phyloP scores from a whole-genome alignment of 2,888 invertebrate genomes.

The Amphimallon solstitiale region DNA sequence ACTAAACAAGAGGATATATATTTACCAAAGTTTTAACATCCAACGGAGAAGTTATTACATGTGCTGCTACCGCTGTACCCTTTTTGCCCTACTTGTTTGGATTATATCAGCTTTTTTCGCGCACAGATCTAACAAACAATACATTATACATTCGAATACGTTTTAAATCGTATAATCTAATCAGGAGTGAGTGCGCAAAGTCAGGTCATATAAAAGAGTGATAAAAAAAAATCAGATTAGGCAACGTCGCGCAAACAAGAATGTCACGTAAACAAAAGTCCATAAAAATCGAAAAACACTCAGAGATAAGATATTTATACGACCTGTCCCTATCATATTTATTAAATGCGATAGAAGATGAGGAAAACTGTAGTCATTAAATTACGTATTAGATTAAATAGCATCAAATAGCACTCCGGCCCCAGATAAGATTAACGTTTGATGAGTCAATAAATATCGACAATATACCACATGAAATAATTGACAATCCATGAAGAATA shows the following conservation, averaged over 20 bases:
- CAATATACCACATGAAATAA: constrained; percentile 7
- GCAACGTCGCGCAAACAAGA: not conserved
- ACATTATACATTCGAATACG: too few species aligned
- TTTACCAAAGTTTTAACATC: too few species aligned
- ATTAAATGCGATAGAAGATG: constrained; percentile 2
- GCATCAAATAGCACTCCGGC: constrained; percentile 19
- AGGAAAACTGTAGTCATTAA: not conserved
- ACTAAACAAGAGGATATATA: too few species aligned
- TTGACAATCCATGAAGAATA: not conserved
- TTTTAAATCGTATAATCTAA: too few species aligned
- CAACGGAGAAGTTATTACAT: too few species aligned
- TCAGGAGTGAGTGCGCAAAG: too few species aligned
- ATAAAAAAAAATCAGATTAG: not conserved
- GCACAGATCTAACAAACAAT: too few species aligned
- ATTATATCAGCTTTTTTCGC: too few species aligned
- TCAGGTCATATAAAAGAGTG: not conserved
- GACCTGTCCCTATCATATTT: not conserved
- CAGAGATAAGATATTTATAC: not conserved
- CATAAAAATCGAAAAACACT: constrained; percentile 10
- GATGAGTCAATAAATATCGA: constrained; percentile 27
- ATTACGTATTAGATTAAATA: constrained; percentile 15
- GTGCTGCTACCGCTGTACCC: too few species aligned
- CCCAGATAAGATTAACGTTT: constrained; percentile 19
- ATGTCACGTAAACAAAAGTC: constrained; percentile 8
- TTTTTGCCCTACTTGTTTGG: too few species aligned